Conservation (phyloP, 2,888 invertebrate genomes). For the Chirona hameri region DNA sequence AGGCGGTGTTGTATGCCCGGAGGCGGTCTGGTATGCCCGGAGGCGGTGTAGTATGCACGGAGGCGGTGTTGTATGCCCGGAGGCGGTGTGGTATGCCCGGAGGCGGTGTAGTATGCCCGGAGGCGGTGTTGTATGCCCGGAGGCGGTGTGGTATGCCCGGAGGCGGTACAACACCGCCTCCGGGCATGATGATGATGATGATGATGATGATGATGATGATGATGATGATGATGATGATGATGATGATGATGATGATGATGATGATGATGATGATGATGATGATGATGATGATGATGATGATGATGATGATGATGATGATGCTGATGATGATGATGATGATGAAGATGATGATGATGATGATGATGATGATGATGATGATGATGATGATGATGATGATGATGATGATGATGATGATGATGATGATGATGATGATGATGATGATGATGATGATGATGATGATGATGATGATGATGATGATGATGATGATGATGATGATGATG, state of each 20-base stretch:
- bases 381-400: not conserved
- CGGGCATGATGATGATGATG: not conserved
- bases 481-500: constrained; percentile 6
- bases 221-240: not conserved
- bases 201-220: constrained; percentile 12
- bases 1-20: too few species aligned
- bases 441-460: not conserved
- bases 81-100: too few species aligned
- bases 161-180: too few species aligned
- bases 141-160: too few species aligned
- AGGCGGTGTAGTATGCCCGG: too few species aligned
- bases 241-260: constrained; percentile 4
- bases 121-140: too few species aligned
- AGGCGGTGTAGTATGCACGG: too few species aligned
- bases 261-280: not conserved
- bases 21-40: too few species aligned
- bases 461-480: not conserved
- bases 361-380: not conserved
- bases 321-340: too few species aligned
- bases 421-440: not conserved
- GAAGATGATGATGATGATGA: too few species aligned
- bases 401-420: constrained; percentile 9
- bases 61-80: too few species aligned
- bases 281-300: constrained; percentile 24
- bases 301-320: not conserved